phyloP scores from a whole-genome alignment of 1,140 invertebrate species.

The Dendrolimus punctatus region DNA sequence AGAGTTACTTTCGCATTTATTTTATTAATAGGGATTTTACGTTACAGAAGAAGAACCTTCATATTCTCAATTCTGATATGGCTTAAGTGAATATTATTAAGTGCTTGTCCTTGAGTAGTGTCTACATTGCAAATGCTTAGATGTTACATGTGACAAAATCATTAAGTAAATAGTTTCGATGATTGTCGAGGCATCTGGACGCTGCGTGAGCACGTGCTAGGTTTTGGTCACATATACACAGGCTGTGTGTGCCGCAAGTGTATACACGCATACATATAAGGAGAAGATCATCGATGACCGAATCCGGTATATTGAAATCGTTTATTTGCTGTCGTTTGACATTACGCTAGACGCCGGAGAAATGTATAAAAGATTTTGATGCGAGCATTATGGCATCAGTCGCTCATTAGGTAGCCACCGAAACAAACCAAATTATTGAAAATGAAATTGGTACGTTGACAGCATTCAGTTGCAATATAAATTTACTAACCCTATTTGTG shows the following conservation, averaged over 20 bases:
- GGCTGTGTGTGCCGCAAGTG: slow-evolving; percentile 14
- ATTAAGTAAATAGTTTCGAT: not conserved
- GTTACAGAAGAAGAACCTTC: no score
- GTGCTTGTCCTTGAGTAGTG: no score
- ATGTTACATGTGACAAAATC: not conserved
- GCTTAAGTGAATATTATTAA: no score
- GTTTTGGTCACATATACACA: slow-evolving; percentile 21
- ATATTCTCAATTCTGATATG: no score
- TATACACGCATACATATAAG: slow-evolving; percentile 4
- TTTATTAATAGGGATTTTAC: no score
- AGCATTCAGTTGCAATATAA: not conserved
- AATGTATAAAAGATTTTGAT: slow-evolving; percentile 67
- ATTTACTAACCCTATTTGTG: not conserved
- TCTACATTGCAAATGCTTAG: no score
- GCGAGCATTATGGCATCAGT: slow-evolving; percentile 46
- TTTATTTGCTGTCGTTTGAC: slow-evolving; percentile 46
- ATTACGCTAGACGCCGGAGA: slow-evolving; percentile 49
- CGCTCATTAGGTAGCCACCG: slow-evolving; percentile 41
- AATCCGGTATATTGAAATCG: slow-evolving; percentile 47
- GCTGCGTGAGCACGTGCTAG: slow-evolving; percentile 19
- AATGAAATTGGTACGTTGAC: slow-evolving; percentile 57
- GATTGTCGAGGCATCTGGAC: not conserved
- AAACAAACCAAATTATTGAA: slow-evolving; percentile 43
- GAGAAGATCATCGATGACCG: slow-evolving; percentile 27
- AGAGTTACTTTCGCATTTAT: no score